These are phyloP conservation scores for Enoplosus armatus DNA, from an alignment of 2,797 vertebrate genomes.

Conservation along the genomic window DNA sequence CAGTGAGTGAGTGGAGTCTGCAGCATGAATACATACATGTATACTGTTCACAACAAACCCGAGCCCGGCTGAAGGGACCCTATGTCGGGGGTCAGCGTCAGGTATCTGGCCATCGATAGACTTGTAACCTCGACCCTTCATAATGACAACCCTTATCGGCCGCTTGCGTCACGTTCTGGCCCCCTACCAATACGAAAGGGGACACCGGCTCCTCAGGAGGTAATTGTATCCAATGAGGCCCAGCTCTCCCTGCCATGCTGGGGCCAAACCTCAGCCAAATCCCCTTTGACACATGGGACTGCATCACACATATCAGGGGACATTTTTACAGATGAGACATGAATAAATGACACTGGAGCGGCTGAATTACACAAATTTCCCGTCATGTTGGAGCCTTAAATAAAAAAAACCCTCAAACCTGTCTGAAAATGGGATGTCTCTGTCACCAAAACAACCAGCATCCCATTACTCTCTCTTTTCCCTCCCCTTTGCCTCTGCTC, in stretches of 20 bases:
- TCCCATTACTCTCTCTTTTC: conserved; percentile 38
- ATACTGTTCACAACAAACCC: conserved; percentile 21
- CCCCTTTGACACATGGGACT: neutral
- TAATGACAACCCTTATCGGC: conserved; percentile 15
- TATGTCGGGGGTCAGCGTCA: conserved; percentile 20
- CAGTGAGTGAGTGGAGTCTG: neutral
- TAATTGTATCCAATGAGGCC: conserved; percentile 68
- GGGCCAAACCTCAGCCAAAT: conserved; percentile 30
- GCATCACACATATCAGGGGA: neutral
- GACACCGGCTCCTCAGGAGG: conserved; percentile 68
- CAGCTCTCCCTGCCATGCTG: conserved; percentile 23
- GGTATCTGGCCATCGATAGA: conserved; percentile 36
- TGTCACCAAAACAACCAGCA: conserved; percentile 44
- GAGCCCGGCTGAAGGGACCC: neutral
- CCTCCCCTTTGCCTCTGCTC: conserved; percentile 12
- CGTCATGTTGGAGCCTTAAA: neutral
- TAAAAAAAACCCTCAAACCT: neutral
- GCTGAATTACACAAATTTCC: neutral
- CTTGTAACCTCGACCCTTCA: conserved; percentile 30
- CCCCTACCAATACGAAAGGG: conserved; percentile 63
- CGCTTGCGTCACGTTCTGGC: conserved; percentile 38
- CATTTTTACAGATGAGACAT: conserved; percentile 9
- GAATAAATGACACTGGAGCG: neutral
- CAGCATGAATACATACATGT: neutral
- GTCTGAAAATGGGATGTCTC: conserved; percentile 33